phyloP scores from a whole-genome alignment of 1,140 invertebrate species.

The Trypoxylus dichotomus region DNA sequence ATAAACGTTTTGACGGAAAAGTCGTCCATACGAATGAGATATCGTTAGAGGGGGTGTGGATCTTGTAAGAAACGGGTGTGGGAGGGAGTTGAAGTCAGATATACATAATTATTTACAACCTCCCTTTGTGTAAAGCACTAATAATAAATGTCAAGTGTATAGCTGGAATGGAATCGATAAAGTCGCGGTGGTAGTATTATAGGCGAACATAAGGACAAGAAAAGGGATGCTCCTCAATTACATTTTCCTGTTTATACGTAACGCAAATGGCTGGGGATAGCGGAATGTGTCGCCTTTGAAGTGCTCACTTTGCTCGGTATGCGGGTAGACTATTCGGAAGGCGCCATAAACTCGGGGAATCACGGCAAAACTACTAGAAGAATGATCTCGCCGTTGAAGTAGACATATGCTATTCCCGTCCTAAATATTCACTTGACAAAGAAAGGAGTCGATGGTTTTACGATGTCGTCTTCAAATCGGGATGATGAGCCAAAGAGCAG shows the following conservation, averaged over 20 bases:
- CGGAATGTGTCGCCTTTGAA: conserved; percentile 28
- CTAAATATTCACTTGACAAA: conserved; percentile 27
- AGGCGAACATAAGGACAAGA: conserved; percentile 33
- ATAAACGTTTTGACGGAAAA: not conserved
- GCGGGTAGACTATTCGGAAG: conserved; percentile 24
- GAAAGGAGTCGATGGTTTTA: conserved; percentile 5
- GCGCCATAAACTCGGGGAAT: conserved; percentile 26
- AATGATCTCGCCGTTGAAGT: conserved; percentile 18
- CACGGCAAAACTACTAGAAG: conserved; percentile 17
- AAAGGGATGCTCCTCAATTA: conserved; percentile 35
- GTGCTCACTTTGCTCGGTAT: conserved; percentile 23
- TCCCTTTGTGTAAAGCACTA: conserved; percentile 24
- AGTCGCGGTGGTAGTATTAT: conserved; percentile 11
- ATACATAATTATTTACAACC: conserved; percentile 27
- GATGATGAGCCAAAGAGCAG: conserved; percentile 5
- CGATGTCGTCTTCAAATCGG: conserved; percentile 17
- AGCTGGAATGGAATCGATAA: conserved; percentile 32
- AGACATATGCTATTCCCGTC: conserved; percentile 23
- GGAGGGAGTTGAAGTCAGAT: not conserved
- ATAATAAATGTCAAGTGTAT: conserved; percentile 28
- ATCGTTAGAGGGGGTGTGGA: not conserved
- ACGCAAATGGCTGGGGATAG: conserved; percentile 26
- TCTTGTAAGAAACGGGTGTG: not conserved
- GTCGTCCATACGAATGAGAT: not conserved
- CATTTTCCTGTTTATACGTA: conserved; percentile 37